phyloP scores from a whole-genome alignment of 2,113 vertebrate genomes.

The Malurus alboscapulatus region DNA sequence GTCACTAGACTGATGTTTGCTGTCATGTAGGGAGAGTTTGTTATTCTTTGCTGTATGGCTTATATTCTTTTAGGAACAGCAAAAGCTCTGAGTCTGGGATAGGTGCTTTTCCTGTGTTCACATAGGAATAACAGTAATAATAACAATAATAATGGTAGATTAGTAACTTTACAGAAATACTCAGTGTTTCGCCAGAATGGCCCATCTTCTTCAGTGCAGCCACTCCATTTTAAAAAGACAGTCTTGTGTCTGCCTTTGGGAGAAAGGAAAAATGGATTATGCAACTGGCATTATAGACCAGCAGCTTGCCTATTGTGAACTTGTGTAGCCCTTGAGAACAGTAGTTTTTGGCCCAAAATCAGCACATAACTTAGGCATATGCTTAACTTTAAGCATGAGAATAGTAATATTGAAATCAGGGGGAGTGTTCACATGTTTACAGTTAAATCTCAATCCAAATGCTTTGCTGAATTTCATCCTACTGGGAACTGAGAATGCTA shows the following conservation, averaged over 20 bases:
- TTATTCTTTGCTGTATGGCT: conserved; percentile 58
- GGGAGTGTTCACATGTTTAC: conserved; percentile 50
- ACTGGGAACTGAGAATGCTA: conserved; percentile 45
- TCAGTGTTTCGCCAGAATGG: background rate
- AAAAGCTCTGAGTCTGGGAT: conserved; percentile 52
- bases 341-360: conserved; percentile 52
- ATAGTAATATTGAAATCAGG: conserved; percentile 5
- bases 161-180: background rate
- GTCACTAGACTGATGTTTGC: conserved; percentile 52
- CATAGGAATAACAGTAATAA: conserved; percentile 38
- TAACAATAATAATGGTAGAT: conserved; percentile 13
- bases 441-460: conserved; percentile 53
- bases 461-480: conserved; percentile 44
- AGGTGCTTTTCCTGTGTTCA: conserved; percentile 58
- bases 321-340: conserved; percentile 24
- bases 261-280: background rate
- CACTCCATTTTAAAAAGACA: background rate
- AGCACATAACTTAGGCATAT: conserved; percentile 28
- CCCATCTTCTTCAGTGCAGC: background rate
- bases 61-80: conserved; percentile 59
- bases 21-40: conserved; percentile 61
- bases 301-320: background rate
- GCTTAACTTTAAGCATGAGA: conserved; percentile 59
- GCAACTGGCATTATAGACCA: background rate
- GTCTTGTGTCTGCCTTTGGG: background rate